Evolutionary conservation across 53 echinoderm and acorn worm species (phyloP).

Genomic region (Echinometra lucunter): DNA sequence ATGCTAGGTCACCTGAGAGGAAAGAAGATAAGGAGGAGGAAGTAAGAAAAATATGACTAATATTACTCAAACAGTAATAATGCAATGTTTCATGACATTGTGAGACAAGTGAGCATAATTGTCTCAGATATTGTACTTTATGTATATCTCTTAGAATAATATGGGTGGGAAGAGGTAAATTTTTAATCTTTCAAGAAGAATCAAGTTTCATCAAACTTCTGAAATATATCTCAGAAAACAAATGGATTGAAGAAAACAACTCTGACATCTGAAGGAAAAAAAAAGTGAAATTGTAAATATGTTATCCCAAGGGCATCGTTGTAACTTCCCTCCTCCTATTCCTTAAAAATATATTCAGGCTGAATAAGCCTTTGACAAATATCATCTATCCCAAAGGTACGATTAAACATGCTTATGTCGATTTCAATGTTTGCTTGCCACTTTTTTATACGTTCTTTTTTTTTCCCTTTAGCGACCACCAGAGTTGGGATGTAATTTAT

Average conservation of each 20-base stretch:
- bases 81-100: background rate
- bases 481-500: slow-evolving; percentile 17
- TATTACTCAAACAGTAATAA: background rate
- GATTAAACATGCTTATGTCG: background rate
- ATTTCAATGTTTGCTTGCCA: slow-evolving; percentile 18
- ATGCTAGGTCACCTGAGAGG: slow-evolving; percentile 60
- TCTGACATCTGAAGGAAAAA: background rate
- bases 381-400: slow-evolving; percentile 25
- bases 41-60: background rate
- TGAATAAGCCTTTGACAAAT: slow-evolving; percentile 15
- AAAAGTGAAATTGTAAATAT: background rate
- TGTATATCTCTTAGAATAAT: background rate
- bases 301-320: background rate
- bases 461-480: background rate
- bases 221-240: background rate
- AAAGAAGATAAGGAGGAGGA: slow-evolving; percentile 21
- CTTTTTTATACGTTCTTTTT: background rate
- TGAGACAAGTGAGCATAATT: background rate
- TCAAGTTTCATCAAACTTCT: too few relatives aligned
- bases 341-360: background rate
- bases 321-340: background rate
- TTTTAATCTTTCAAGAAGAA: too few relatives aligned
- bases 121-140: background rate
- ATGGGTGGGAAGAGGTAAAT: too few relatives aligned
- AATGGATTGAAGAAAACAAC: background rate